Percentiles rank a stretch among this genome's conserved stretches.
These are phyloP conservation scores for Smittia aterrima DNA, from an alignment of 2,888 invertebrate genomes.

Conservation along the genomic window DNA sequence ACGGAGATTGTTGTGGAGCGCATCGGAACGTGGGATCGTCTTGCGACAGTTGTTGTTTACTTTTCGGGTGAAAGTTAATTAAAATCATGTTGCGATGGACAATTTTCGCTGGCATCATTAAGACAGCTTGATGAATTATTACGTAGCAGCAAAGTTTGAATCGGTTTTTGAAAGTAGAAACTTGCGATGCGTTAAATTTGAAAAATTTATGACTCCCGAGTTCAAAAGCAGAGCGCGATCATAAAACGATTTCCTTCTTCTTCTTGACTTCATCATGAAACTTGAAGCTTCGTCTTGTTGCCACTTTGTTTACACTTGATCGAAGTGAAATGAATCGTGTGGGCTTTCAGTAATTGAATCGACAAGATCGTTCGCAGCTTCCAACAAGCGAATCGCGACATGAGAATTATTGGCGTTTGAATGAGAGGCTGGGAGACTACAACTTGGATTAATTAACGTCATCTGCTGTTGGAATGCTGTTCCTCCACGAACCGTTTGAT, in stretches of 20 bases:
- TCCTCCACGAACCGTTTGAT: neutral
- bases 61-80: slow-evolving; percentile 6
- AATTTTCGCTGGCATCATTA: slow-evolving; percentile 12
- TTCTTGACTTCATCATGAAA: neutral
- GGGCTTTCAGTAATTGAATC: slow-evolving; percentile 13
- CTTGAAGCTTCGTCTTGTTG: neutral
- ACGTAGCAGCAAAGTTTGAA: neutral
- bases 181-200: neutral
- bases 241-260: neutral
- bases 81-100: neutral
- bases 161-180: neutral
- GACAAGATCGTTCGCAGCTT: slow-evolving; percentile 12
- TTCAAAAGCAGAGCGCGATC: neutral
- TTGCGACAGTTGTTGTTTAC: neutral
- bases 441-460: slow-evolving; percentile 12
- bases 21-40: neutral
- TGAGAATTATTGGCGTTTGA: slow-evolving; percentile 31
- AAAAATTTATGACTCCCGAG: slow-evolving; percentile 2
- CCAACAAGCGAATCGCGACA: slow-evolving; percentile 15
- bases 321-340: slow-evolving; percentile 3
- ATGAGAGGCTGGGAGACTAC: neutral
- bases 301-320: neutral
- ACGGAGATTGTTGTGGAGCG: neutral
- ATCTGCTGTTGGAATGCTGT: neutral
- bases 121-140: neutral